Percentiles rank a stretch among this genome's conserved stretches.
phyloP scores from a whole-genome alignment of 1,140 invertebrate species.

The Drepana arcuata region DNA sequence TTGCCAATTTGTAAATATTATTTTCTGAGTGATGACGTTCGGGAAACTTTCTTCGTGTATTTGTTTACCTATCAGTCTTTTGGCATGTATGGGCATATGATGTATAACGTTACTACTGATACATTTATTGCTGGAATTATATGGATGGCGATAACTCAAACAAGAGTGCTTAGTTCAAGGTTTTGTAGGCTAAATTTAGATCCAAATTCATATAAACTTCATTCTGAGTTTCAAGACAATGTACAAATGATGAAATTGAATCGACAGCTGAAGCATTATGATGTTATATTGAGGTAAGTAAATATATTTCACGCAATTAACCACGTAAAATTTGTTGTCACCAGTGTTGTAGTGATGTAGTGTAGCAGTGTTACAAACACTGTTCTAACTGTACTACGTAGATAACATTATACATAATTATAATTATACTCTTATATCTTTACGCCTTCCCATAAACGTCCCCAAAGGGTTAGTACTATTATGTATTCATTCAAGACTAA shows the following conservation, averaged over 20 bases:
- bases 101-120: slow-evolving; percentile 43
- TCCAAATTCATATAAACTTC: neutral
- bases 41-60: slow-evolving; percentile 28
- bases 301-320: no score
- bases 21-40: slow-evolving; percentile 29
- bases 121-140: slow-evolving; percentile 40
- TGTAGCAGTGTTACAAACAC: no score
- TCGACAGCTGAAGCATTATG: slow-evolving; percentile 32
- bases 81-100: slow-evolving; percentile 44
- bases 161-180: slow-evolving; percentile 27
- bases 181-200: slow-evolving; percentile 22
- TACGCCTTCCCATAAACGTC: no score
- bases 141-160: slow-evolving; percentile 29
- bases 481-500: no score
- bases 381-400: no score
- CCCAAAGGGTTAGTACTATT: no score
- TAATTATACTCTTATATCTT: no score
- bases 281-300: slow-evolving; percentile 34
- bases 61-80: slow-evolving; percentile 40
- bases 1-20: slow-evolving; percentile 50
- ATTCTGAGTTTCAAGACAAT: slow-evolving; percentile 6
- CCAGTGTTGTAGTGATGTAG: no score
- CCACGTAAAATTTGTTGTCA: no score
- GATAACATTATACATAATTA: no score
- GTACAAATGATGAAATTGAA: slow-evolving; percentile 16